phyloP scores from a whole-genome alignment of 2,888 invertebrate genomes.

The Caenorhabditis plicata region DNA sequence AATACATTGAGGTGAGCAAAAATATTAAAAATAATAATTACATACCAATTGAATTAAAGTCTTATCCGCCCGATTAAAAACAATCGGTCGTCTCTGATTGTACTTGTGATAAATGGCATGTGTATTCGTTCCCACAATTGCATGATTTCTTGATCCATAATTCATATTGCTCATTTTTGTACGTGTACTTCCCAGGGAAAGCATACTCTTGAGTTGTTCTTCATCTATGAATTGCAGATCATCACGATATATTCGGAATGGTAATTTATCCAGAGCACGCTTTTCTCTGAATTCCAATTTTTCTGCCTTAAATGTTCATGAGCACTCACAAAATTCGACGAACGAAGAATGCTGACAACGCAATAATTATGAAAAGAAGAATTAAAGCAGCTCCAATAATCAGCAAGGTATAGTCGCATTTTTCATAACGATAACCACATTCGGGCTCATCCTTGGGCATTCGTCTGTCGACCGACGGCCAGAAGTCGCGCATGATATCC shows the following conservation, averaged over 20 bases:
- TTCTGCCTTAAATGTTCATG: neutral
- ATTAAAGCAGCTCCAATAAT: constrained; percentile 46
- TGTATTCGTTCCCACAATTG: constrained; percentile 59
- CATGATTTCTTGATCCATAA: constrained; percentile 53
- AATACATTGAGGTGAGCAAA: neutral
- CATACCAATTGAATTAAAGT: constrained; percentile 38
- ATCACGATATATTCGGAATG: constrained; percentile 49
- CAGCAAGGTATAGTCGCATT: constrained; percentile 52
- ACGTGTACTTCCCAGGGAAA: constrained; percentile 46
- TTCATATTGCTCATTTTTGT: constrained; percentile 53
- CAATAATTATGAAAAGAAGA: constrained; percentile 39
- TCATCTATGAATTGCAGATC: constrained; percentile 49
- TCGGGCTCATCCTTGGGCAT: constrained; percentile 59
- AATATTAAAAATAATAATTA: neutral
- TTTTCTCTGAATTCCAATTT: constrained; percentile 31
- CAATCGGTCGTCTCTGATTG: constrained; percentile 44
- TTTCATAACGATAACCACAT: constrained; percentile 55
- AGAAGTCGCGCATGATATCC: constrained; percentile 49
- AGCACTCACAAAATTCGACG: constrained; percentile 28
- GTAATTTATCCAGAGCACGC: constrained; percentile 41
- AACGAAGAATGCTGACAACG: constrained; percentile 37
- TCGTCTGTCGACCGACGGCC: constrained; percentile 45
- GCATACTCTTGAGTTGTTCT: constrained; percentile 50
- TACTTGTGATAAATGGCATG: constrained; percentile 50
- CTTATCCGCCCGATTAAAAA: constrained; percentile 40